Percentiles rank a stretch among this genome's conserved stretches.
Conservation (phyloP, 2,888 invertebrate genomes). For the Flexamia atlantica region DNA sequence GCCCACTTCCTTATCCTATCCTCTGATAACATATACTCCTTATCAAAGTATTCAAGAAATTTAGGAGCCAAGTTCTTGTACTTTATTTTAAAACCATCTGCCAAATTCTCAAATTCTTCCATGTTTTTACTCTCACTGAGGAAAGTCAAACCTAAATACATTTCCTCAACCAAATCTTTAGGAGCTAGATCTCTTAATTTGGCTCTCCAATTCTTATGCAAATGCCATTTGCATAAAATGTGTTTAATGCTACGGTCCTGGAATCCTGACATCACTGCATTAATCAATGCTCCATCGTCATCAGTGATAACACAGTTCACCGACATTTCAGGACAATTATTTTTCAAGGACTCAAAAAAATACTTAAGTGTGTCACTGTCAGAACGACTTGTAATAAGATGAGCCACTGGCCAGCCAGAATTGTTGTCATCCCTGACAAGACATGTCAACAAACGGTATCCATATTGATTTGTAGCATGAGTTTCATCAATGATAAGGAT, state of each 20-base stretch:
- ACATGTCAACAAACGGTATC: constrained; percentile 51
- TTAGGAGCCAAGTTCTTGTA: too few relatives aligned
- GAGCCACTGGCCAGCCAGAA: constrained; percentile 62
- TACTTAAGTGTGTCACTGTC: constrained; percentile 51
- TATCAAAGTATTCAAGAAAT: too few relatives aligned
- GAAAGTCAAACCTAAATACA: too few relatives aligned
- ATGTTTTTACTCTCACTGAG: too few relatives aligned
- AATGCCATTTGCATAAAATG: too few relatives aligned
- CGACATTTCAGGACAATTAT: not conserved
- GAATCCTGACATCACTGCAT: constrained; percentile 48
- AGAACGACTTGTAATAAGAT: constrained; percentile 60
- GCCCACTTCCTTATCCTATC: too few relatives aligned
- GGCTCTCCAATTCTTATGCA: constrained; percentile 32
- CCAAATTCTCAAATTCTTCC: too few relatives aligned
- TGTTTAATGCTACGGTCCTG: too few relatives aligned
- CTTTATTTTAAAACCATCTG: too few relatives aligned
- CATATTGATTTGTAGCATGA: constrained; percentile 60
- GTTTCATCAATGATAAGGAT: constrained; percentile 44
- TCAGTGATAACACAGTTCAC: constrained; percentile 60
- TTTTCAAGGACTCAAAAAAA: constrained; percentile 48
- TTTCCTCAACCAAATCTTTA: constrained; percentile 54
- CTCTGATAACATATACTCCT: too few relatives aligned
- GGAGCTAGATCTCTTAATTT: constrained; percentile 32
- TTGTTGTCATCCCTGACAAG: constrained; percentile 56
- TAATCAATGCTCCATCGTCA: constrained; percentile 53